Evolutionary conservation across 2,888 invertebrate species (phyloP).

Genomic region (Drosophila austrosaltans): DNA sequence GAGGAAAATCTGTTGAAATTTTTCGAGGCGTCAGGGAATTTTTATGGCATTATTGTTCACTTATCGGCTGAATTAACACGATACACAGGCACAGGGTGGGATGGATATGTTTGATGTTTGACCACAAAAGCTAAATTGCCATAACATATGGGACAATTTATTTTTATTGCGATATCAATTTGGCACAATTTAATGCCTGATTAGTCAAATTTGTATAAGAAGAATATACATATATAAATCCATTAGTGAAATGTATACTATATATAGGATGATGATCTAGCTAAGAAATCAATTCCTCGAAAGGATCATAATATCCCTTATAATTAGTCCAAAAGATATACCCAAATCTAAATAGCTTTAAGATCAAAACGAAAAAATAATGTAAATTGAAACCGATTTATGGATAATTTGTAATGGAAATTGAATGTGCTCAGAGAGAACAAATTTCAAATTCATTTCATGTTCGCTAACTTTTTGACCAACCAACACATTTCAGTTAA

Average conservation of each 20-base stretch:
- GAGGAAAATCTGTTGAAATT: conserved; percentile 50
- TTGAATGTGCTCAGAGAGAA: not conserved
- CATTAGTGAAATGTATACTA: not conserved
- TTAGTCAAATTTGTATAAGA: conserved; percentile 33
- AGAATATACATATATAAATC: not conserved
- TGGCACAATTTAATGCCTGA: conserved; percentile 61
- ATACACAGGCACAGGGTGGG: conserved; percentile 23
- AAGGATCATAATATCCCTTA: too few relatives aligned
- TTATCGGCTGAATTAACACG: conserved; percentile 82
- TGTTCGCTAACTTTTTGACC: not conserved
- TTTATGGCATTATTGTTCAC: conserved; percentile 79
- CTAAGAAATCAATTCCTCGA: too few relatives aligned
- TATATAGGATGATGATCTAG: too few relatives aligned
- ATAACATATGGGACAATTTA: conserved; percentile 77
- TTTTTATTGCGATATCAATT: conserved; percentile 48
- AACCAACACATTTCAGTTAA: not conserved
- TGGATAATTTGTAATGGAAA: not conserved
- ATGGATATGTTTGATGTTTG: conserved; percentile 28
- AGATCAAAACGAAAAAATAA: not conserved
- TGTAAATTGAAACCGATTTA: not conserved
- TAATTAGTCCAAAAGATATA: too few relatives aligned
- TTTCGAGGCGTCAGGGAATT: conserved; percentile 56
- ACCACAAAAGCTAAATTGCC: conserved; percentile 71
- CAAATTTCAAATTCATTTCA: not conserved
- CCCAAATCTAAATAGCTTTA: not conserved